These are phyloP conservation scores for Fragum fragum DNA, from an alignment of 2,888 invertebrate species.

Conservation along the genomic window DNA sequence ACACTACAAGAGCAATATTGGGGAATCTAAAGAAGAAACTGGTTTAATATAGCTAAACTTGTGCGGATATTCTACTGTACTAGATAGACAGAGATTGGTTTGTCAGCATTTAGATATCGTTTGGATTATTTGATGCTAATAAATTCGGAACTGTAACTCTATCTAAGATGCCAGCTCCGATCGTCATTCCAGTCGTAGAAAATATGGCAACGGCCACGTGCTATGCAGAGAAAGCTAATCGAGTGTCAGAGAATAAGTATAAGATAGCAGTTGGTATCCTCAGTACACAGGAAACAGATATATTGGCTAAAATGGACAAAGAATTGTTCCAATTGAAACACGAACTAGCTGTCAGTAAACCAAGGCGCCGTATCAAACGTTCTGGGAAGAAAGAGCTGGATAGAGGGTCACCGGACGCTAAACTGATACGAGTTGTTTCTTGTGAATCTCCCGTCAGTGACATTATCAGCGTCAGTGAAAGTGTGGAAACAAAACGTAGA, in stretches of 20 bases:
- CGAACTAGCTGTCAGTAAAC: conserved; percentile 50
- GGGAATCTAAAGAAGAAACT: no score
- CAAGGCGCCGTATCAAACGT: conserved; percentile 42
- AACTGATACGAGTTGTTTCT: conserved; percentile 40
- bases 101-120: not conserved
- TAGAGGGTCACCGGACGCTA: conserved; percentile 54
- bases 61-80: no score
- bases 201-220: conserved; percentile 52
- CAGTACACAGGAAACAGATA: conserved; percentile 39
- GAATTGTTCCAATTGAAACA: conserved; percentile 58
- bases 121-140: no score
- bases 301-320: conserved; percentile 57
- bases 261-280: conserved; percentile 43
- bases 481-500: conserved; percentile 40
- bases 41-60: no score
- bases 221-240: conserved; percentile 57
- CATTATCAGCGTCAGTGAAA: conserved; percentile 22
- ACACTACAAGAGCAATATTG: not conserved
- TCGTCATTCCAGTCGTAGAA: conserved; percentile 57
- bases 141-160: not conserved
- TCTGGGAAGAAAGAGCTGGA: conserved; percentile 49
- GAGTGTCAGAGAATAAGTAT: conserved; percentile 58
- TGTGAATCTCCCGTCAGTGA: conserved; percentile 23
- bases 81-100: not conserved
- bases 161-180: conserved; percentile 49